Conservation (phyloP, 2,888 invertebrate species). For the Arrhopalites spinosus region DNA sequence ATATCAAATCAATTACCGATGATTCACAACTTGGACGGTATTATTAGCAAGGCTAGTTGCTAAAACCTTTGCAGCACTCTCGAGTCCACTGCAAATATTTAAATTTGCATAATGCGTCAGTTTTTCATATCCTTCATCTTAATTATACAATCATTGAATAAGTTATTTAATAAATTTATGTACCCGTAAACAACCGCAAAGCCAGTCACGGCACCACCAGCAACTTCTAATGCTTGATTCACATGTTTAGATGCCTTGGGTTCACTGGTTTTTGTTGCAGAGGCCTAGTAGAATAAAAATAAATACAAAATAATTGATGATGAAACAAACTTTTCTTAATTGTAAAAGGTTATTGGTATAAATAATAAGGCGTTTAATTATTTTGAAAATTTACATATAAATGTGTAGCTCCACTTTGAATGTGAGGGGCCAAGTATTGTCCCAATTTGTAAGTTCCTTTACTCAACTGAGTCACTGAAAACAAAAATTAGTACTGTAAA, state of each 20-base stretch:
- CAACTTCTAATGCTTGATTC: constrained; percentile 68
- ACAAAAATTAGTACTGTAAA: not conserved
- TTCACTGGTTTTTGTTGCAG: constrained; percentile 63
- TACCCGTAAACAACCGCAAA: constrained; percentile 69
- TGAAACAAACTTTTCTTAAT: too few species aligned
- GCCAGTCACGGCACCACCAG: constrained; percentile 73
- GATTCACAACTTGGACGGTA: constrained; percentile 73
- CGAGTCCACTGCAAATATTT: constrained; percentile 65
- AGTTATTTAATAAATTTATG: too few species aligned
- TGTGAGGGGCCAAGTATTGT: constrained; percentile 64
- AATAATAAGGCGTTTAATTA: too few species aligned
- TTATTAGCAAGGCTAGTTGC: constrained; percentile 67
- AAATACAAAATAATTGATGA: too few species aligned
- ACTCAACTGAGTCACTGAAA: constrained; percentile 66
- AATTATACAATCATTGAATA: too few species aligned
- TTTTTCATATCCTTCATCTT: too few species aligned
- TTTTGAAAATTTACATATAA: too few species aligned
- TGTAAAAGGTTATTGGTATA: too few species aligned
- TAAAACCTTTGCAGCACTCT: constrained; percentile 70
- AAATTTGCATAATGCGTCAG: too few species aligned
- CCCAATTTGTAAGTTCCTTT: constrained; percentile 71
- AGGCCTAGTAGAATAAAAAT: too few species aligned
- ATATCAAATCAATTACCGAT: constrained; percentile 66
- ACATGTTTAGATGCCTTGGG: constrained; percentile 65
- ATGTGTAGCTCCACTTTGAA: constrained; percentile 68